Evolutionary conservation across 2,797 vertebrate species (phyloP).

Genomic region (Anisognathus igniventris): DNA sequence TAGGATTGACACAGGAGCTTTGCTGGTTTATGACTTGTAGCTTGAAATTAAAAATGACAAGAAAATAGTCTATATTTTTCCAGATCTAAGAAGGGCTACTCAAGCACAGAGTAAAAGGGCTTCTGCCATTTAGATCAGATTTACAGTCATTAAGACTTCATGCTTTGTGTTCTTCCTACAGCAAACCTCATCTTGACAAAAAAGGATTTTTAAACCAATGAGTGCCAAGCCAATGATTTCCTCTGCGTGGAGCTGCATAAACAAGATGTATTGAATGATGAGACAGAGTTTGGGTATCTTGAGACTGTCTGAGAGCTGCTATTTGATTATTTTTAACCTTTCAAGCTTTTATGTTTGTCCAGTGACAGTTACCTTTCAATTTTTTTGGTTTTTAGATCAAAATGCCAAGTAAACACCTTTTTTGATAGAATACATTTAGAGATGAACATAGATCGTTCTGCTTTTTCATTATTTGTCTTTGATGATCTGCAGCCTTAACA

Average conservation of each 20-base stretch:
- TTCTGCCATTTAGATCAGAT: background rate
- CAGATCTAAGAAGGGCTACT: background rate
- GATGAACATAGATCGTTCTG: background rate
- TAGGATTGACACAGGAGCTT: background rate
- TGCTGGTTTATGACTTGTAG: background rate
- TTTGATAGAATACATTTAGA: background rate
- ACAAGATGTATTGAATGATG: background rate
- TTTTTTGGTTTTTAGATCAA: background rate
- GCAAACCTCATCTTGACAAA: background rate
- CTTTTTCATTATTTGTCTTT: background rate
- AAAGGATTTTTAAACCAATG: background rate
- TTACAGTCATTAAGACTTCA: background rate
- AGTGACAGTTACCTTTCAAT: background rate
- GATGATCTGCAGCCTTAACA: background rate
- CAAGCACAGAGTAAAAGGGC: background rate
- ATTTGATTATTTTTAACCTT: background rate
- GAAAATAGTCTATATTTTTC: background rate
- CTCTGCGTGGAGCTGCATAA: background rate
- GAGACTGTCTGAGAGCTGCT: background rate
- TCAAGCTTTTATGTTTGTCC: background rate
- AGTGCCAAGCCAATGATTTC: background rate
- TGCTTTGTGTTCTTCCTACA: background rate
- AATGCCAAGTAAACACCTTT: background rate
- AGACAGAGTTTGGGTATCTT: background rate
- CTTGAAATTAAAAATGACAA: background rate